A percentile compares a stretch with the other conserved stretches of the same genome.
phyloP scores from a whole-genome alignment of 1,140 invertebrate genomes.

The Lethrus apterus region DNA sequence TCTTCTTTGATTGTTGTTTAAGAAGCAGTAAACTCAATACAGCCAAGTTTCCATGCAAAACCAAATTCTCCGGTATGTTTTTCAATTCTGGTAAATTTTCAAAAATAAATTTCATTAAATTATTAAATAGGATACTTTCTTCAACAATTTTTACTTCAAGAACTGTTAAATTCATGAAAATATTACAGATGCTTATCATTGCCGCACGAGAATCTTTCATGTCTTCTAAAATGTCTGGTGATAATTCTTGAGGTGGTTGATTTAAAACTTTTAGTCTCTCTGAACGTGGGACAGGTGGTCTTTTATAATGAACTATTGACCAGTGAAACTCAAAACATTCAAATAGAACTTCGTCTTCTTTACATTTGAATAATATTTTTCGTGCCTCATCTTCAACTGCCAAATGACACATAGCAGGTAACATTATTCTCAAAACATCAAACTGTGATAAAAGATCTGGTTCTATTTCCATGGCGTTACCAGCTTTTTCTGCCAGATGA shows the following conservation, averaged over 20 bases:
- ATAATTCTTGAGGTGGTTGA: slow-evolving; percentile 65
- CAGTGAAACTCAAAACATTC: slow-evolving; percentile 77
- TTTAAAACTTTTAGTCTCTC: slow-evolving; percentile 65
- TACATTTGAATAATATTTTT: slow-evolving; percentile 68
- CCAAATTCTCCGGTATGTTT: slow-evolving; percentile 73
- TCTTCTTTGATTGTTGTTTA: slow-evolving; percentile 72
- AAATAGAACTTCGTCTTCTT: slow-evolving; percentile 71
- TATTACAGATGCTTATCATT: slow-evolving; percentile 81
- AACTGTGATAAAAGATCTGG: slow-evolving; percentile 54
- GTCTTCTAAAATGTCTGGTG: slow-evolving; percentile 63
- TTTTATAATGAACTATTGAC: slow-evolving; percentile 79
- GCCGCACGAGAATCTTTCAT: slow-evolving; percentile 75
- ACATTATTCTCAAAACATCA: slow-evolving; percentile 71
- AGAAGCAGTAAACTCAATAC: slow-evolving; percentile 75
- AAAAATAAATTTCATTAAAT: slow-evolving; percentile 78
- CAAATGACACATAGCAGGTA: slow-evolving; percentile 84
- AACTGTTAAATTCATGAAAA: slow-evolving; percentile 88
- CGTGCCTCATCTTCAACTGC: slow-evolving; percentile 82
- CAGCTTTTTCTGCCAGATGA: slow-evolving; percentile 56
- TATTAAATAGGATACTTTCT: slow-evolving; percentile 65
- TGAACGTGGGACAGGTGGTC: slow-evolving; percentile 67
- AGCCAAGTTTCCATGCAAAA: slow-evolving; percentile 75
- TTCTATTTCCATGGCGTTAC: slow-evolving; percentile 47
- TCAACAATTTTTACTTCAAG: slow-evolving; percentile 76
- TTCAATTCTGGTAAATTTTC: slow-evolving; percentile 79